A percentile compares a stretch with the other conserved stretches of the same genome.
phyloP scores from a whole-genome alignment of 2,888 invertebrate species.

The Acanthosepion pharaonis region DNA sequence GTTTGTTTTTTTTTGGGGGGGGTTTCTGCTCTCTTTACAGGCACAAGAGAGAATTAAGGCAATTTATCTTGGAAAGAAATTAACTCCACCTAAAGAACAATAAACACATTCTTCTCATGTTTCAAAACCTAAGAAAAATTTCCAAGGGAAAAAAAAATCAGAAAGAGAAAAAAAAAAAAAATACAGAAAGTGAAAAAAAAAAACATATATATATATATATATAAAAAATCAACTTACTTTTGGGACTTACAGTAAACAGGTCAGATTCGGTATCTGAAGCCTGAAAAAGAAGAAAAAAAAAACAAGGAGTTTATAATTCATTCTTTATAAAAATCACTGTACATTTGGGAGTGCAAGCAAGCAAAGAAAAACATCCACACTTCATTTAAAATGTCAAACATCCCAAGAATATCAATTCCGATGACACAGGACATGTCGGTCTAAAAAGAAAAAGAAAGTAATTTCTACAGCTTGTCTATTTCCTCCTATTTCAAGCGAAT shows the following conservation, averaged over 20 bases:
- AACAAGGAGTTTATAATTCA: neutral
- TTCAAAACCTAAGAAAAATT: neutral
- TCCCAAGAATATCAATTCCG: neutral
- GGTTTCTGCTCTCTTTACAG: neutral
- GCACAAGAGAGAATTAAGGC: neutral
- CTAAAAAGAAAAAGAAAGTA: neutral
- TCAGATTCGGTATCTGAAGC: conserved; percentile 43
- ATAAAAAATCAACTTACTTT: conserved; percentile 33
- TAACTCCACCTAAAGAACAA: conserved; percentile 23
- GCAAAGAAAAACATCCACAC: conserved; percentile 16
- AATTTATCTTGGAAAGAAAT: conserved; percentile 11
- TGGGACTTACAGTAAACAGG: conserved; percentile 39
- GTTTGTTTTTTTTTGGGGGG: neutral
- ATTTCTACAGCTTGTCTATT: neutral
- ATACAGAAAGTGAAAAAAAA: neutral
- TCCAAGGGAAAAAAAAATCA: too few relatives aligned
- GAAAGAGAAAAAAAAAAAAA: neutral
- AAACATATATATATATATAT: neutral
- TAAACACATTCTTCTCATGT: neutral
- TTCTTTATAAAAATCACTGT: neutral
- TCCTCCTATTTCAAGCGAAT: neutral
- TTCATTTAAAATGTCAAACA: conserved; percentile 23
- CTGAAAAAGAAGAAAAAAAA: neutral
- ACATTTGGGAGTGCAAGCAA: neutral
- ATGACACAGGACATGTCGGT: neutral